These are phyloP conservation scores for Peromyscus leucopus DNA, from an alignment of 2,113 vertebrate species.

Conservation along the genomic window DNA sequence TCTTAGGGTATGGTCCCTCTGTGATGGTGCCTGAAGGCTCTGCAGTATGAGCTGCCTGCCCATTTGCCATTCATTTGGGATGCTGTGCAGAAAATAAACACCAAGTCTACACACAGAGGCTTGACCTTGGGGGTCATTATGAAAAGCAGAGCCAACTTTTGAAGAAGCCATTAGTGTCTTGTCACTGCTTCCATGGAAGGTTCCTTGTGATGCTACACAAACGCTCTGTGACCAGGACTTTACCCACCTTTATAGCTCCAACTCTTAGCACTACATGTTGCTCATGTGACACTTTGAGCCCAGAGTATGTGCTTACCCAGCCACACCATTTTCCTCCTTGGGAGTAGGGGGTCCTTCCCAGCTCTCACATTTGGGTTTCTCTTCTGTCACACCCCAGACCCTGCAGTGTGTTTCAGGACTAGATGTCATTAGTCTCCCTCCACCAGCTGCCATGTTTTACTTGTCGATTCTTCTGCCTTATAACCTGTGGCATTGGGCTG, in stretches of 20 bases:
- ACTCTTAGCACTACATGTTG: background rate
- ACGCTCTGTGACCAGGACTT: background rate
- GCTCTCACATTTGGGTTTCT: background rate
- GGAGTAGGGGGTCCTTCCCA: background rate
- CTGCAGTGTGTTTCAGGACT: background rate
- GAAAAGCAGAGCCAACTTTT: background rate
- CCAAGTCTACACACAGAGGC: background rate
- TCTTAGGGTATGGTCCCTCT: background rate
- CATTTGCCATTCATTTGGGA: background rate
- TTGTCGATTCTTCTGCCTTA: background rate
- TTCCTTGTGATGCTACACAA: rapidly evolving
- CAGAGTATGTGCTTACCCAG: background rate
- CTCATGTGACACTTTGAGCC: background rate
- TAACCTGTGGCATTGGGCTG: background rate
- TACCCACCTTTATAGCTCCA: background rate
- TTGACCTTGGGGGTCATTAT: background rate
- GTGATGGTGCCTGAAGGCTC: background rate
- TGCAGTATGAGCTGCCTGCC: background rate
- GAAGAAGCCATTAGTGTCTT: background rate
- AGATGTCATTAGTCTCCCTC: too few relatives aligned
- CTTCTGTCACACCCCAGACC: background rate
- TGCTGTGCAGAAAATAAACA: background rate
- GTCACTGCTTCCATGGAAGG: background rate
- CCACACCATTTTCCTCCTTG: background rate
- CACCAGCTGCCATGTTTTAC: background rate